Evolutionary conservation across 1,140 invertebrate genomes (phyloP).

Genomic region (Drosophila gunungcola): DNA sequence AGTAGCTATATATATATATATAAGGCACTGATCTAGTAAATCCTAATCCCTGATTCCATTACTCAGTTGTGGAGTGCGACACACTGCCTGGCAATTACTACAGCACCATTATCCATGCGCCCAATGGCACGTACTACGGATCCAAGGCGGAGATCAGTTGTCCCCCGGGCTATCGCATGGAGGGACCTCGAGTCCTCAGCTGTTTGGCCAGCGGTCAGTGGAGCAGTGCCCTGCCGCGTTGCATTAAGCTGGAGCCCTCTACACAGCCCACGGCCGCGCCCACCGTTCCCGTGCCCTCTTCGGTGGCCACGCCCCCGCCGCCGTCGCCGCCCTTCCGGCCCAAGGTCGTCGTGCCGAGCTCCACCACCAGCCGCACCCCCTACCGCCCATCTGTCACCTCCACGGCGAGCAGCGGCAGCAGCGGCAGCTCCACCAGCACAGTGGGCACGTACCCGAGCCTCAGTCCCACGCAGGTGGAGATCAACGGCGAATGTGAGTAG

Average conservation of each 20-base stretch:
- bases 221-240: constrained; percentile 90
- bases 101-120: constrained; percentile 88
- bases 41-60: background rate
- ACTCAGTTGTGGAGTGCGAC: constrained; percentile 90
- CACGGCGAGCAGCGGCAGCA: constrained; percentile 48
- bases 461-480: constrained; percentile 73
- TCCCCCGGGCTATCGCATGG: constrained; percentile 88
- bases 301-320: constrained; percentile 56
- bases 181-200: constrained; percentile 88
- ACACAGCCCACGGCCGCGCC: constrained; percentile 66
- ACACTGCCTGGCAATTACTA: constrained; percentile 90
- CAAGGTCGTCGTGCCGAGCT: constrained; percentile 37
- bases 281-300: constrained; percentile 63
- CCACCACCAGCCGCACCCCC: constrained; percentile 58
- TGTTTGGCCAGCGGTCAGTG: constrained; percentile 92
- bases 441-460: constrained; percentile 51
- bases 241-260: constrained; percentile 87
- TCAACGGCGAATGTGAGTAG: constrained; percentile 77
- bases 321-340: constrained; percentile 56
- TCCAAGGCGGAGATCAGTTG: constrained; percentile 92
- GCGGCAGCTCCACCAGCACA: constrained; percentile 46
- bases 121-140: constrained; percentile 89
- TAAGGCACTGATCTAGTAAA: too few relatives aligned
- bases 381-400: constrained; percentile 44
- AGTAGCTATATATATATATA: constrained; percentile 54